phyloP scores from a whole-genome alignment of 2,113 vertebrate genomes.

The Cheilinus undulatus region DNA sequence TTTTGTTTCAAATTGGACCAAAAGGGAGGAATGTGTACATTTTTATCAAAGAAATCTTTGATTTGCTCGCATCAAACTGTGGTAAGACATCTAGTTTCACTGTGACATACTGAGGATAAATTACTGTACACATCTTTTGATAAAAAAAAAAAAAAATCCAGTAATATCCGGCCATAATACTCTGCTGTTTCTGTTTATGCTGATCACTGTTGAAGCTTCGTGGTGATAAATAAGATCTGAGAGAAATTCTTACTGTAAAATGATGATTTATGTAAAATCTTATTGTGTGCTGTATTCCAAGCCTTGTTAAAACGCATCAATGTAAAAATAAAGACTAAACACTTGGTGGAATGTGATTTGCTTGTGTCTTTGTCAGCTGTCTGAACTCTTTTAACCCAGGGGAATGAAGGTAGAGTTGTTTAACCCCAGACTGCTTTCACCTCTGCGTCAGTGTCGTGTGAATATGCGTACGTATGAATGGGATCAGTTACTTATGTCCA shows the following conservation, averaged over 20 bases:
- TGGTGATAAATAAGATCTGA: constrained; percentile 47
- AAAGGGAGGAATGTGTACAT: constrained; percentile 13
- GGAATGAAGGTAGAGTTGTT: too few species aligned
- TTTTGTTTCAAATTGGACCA: constrained; percentile 15
- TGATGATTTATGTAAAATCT: constrained; percentile 57
- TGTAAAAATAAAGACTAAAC: constrained; percentile 77
- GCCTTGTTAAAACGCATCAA: constrained; percentile 66
- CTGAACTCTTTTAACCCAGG: too few species aligned
- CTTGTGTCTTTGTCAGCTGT: constrained; percentile 15
- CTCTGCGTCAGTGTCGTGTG: too few species aligned
- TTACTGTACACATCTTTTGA: constrained; percentile 39
- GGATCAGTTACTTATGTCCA: too few species aligned
- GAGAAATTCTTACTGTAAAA: constrained; percentile 32
- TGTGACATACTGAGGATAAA: constrained; percentile 61
- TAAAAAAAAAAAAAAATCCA: constrained; percentile 16
- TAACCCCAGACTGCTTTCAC: too few species aligned
- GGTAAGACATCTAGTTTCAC: constrained; percentile 70
- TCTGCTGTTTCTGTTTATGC: constrained; percentile 62
- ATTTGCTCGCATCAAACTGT: constrained; percentile 57
- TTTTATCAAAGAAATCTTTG: constrained; percentile 23
- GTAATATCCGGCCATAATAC: constrained; percentile 37
- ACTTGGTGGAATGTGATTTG: constrained; percentile 57
- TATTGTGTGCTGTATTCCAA: constrained; percentile 66
- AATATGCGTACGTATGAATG: too few species aligned
- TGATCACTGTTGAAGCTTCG: constrained; percentile 57